Conservation (phyloP, 23 tunicate species). For the Corella eumyota region DNA sequence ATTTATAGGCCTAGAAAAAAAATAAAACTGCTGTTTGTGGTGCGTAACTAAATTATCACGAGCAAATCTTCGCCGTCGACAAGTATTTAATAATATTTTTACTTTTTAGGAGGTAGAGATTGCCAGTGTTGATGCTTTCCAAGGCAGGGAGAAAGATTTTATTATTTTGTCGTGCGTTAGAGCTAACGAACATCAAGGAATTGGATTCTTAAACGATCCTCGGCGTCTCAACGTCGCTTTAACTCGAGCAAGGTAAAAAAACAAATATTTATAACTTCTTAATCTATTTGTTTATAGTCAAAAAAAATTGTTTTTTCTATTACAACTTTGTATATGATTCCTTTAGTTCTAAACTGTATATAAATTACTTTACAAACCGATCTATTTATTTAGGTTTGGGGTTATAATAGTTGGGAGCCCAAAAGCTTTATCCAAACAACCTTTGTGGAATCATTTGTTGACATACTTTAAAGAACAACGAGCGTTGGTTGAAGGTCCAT, state of each 20-base stretch:
- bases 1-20: no score
- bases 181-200: conserved; percentile 98
- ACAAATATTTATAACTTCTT: no score
- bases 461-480: conserved; percentile 94
- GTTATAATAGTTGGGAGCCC: conserved; percentile 97
- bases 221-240: conserved; percentile 91
- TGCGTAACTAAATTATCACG: no score
- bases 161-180: conserved; percentile 93
- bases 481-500: conserved; percentile 88
- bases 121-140: conserved; percentile 97
- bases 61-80: no score
- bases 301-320: not conserved
- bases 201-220: conserved; percentile 98
- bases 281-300: not conserved
- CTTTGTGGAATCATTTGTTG: conserved; percentile 87
- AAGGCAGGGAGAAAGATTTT: conserved; percentile 96
- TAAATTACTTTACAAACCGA: no score
- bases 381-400: conserved; percentile 31
- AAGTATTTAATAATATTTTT: not conserved
- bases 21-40: no score
- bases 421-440: conserved; percentile 89
- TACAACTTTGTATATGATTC: no score
- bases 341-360: no score
- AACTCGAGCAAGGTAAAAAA: conserved; percentile 74
- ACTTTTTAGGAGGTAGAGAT: conserved; percentile 78